Base-by-base conservation (phyloP, 1,140 invertebrate genomes). In the Meloidogyne hapla region DNA sequence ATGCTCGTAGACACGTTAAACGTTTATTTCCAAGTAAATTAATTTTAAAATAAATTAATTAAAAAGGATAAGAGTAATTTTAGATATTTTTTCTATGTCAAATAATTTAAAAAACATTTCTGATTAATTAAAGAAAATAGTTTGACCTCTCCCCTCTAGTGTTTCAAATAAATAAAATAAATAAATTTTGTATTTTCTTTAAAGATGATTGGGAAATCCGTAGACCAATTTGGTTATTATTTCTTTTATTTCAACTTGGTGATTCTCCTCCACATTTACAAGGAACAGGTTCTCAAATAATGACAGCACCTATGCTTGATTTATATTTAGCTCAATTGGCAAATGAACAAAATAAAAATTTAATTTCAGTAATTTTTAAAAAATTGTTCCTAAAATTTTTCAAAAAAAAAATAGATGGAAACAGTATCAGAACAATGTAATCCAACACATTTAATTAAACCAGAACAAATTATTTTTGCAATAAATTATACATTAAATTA, bases 401-500 rank as follows among this genome's bases (percentile, higher is more conserved):
- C 18, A 72, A 28, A 45, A 42, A 25, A 38, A 25, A 25, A 23
- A 21, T 28, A 73, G 70, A 82, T 81, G 23, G 80, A 81, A 66
- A 83, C 69, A 42, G 64, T 77, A 23, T 42, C 2, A 25, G 80
- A 81, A 74, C 80, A 81, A 65, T 81, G 80, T 62, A 73, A 81
- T 74, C 80, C 80, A 42, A n/a, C 6, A 23, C n/a, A 78, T 26
- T 23, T n/a, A 67, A 33, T 76, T 65, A 38, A 68, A 40, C 13
- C 9, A 12, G 79, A 70, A 61, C 48, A 81, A 68, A 56, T 81
- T 18, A 28, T 83, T 12, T 81, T 81, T 65, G 80, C 80, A 13
- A 83, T 81, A 28, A 81, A 81, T 69, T 81, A 81, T 78, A 81
- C 80, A 33, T 69, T 81, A 42, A 72, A 83, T 33, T 81, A 81